Base-by-base conservation (phyloP, 2,888 invertebrate genomes). In the Epinotia brunnichana region DNA sequence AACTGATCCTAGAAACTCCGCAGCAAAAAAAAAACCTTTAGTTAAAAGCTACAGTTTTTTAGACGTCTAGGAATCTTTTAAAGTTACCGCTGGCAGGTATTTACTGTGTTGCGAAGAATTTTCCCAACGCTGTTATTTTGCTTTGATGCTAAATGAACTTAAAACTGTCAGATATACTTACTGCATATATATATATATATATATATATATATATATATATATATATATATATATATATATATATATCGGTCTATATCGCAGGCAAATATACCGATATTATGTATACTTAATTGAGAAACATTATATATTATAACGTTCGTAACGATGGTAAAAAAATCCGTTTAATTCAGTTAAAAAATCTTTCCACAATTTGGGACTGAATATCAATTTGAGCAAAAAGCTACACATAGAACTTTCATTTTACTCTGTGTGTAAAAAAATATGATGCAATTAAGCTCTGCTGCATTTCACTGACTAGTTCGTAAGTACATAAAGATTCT, bases 31-130 rank as follows among this genome's bases (percentile, higher is more conserved):
- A 66, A 66, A 66, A 66, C 54, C 54, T 66, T 66, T 56, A 66
- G 66, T 66, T 66, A 66, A 66, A 66, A 66, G 66, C 54, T 64
- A 39, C 53, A 24, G 51, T 64, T 67, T 60, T 67, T 72, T 54
- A 72, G 67, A 72, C 48, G 48, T 39, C 72, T 62, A 67, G 48
- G 67, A 68, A 39, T 62, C 56, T 62, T 68, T 68, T 68, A 24
- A 56, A 61, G 67, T 68, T 56, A 39, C 21, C 19, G 35, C 72
- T 61, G 56, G 29, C 56, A 35, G 67, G 72, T 72, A 62, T 68
- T 72, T 57, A 62, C 62, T 68, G 48, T 48, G 54, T 17, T 56
- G 39, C 15, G 48, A 51, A 63, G 63, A 62, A 57, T 59, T 69
- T 69, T 68, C 53, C 29, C 24, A 44, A 51, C 59, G 15, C 51